phyloP scores from a whole-genome alignment of 2,797 vertebrate genomes.

The Lagorchestes hirsutus region DNA sequence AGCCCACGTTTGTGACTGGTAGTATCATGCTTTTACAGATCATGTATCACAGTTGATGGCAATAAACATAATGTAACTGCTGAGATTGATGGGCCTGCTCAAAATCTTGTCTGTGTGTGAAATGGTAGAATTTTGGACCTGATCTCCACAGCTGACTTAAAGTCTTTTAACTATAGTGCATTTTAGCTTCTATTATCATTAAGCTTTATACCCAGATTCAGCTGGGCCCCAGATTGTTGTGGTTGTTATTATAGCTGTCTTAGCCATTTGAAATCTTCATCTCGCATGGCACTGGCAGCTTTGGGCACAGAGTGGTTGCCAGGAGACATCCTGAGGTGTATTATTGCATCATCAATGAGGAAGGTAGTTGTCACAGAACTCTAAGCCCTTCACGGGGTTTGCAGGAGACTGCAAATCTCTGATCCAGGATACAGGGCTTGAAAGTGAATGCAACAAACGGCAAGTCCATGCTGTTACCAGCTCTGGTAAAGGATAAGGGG shows the following conservation, averaged over 20 bases:
- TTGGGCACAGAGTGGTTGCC: neutral
- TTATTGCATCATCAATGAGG: neutral
- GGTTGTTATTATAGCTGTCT: constrained; percentile 46
- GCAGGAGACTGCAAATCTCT: neutral
- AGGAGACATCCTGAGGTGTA: neutral
- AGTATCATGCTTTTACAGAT: neutral
- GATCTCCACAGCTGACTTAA: neutral
- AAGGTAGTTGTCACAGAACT: neutral
- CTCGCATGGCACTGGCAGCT: neutral
- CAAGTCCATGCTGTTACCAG: neutral
- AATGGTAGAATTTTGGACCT: neutral
- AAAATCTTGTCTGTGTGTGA: neutral
- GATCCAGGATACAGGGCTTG: neutral
- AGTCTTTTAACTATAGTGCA: neutral
- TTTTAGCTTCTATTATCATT: constrained; percentile 37
- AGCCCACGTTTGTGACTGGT: neutral
- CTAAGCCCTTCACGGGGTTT: neutral
- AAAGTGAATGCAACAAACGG: neutral
- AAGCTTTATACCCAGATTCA: constrained; percentile 37
- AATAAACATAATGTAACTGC: neutral
- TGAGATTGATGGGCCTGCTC: neutral
- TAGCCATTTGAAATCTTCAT: constrained; percentile 14
- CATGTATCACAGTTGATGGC: neutral
- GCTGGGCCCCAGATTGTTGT: constrained; percentile 18
- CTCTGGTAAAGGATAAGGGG: neutral